Percentiles rank a stretch among this genome's conserved stretches.
These are phyloP conservation scores for Bucorvus abyssinicus DNA, from an alignment of 2,797 vertebrate species.

Conservation along the genomic window DNA sequence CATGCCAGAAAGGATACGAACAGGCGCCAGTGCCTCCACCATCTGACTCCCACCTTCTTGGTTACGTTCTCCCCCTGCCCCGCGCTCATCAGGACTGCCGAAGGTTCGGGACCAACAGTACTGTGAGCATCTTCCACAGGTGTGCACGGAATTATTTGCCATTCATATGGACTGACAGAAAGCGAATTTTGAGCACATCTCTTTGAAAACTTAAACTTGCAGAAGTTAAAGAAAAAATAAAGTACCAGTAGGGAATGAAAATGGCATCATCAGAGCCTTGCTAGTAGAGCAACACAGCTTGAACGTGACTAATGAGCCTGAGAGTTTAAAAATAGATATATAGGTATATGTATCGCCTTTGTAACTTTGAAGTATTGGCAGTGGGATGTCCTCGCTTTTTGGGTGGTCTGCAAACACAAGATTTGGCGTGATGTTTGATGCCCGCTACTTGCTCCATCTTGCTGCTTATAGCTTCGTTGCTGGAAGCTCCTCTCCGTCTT, in stretches of 20 bases:
- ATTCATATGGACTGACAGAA: neutral
- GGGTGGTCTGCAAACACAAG: neutral
- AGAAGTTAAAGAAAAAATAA: neutral
- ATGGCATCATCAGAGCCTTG: conserved; percentile 28
- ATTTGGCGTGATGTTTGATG: neutral
- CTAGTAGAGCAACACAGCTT: conserved; percentile 41
- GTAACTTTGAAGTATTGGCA: neutral
- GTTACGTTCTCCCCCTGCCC: neutral
- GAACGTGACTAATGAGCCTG: conserved; percentile 56
- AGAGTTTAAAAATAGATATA: conserved; percentile 18
- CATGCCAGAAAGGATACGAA: accelerated
- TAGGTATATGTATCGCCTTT: neutral
- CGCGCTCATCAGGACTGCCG: neutral
- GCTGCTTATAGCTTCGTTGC: neutral
- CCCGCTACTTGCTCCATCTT: neutral
- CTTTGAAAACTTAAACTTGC: neutral
- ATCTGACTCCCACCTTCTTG: neutral
- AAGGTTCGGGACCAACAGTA: neutral
- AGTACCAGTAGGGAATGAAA: conserved; percentile 11
- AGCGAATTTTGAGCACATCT: neutral
- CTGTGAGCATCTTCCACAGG: neutral
- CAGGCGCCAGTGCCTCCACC: neutral
- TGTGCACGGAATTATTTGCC: neutral
- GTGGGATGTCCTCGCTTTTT: neutral
- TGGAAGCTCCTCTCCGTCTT: neutral